Base-by-base conservation (phyloP, 1,140 invertebrate species). In the Brachionus sp. region DNA sequence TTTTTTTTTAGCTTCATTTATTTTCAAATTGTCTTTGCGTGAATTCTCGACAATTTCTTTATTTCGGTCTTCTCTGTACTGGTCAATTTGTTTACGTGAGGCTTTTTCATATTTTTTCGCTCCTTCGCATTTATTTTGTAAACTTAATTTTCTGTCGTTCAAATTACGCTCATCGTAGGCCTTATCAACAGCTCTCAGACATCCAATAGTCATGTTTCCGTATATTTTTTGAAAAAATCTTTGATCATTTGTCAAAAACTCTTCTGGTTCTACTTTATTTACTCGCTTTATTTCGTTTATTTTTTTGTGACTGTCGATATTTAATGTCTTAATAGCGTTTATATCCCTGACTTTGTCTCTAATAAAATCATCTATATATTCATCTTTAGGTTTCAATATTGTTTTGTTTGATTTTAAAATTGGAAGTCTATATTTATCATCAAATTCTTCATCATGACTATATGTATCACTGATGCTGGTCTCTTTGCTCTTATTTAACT, bases 121-220 rank as follows among this genome's bases (percentile, higher is more conserved):
- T 70, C 84, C 84, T 84, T 84, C n/a, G 42, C 68, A 64, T 53
- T 50, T 9, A 53, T 83, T 70, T 29, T 77, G 39, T 77, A 37
- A 33, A 29, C n/a, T 77, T 3, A 53, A n/a, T 42, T 16, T 33
- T 25, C 12, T 50, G 13, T 89, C 87, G 5, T 86, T 86, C 37
- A 86, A 85, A 66, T 87, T 86, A 35, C 88, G 80, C 23, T 88
- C 88, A 50, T 85, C 84, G 82, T 89, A 89, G 0, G 88, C 88
- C 82, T 88, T 86, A 68, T 88, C 87, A 7, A 89, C 87, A 44
- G 88, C 88, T 64, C 85, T 84, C 77, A 89, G 83, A 84, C 87
- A 87, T 5, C 87, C 88, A 62, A 88, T 84, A 25, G 86, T 86
- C 87, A 89, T 88, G 7, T 86, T 87, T n/a, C 87, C 86, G 25